These are phyloP conservation scores for Andricus grossulariae DNA, from an alignment of 1,140 invertebrate genomes.

Conservation along the genomic window DNA sequence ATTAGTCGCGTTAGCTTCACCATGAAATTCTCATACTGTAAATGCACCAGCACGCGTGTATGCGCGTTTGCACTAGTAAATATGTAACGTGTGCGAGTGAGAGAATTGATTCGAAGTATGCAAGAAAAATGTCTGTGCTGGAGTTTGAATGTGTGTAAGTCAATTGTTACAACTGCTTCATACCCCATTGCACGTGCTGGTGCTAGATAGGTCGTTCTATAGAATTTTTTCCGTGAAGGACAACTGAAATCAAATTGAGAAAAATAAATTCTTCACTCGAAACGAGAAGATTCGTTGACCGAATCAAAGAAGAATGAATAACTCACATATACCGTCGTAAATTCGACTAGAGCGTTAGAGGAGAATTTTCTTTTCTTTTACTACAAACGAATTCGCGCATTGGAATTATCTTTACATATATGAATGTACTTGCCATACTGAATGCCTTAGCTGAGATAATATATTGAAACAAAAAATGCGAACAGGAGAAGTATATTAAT, in stretches of 20 bases:
- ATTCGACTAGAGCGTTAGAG: conserved; percentile 22
- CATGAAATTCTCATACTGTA: conserved; percentile 4
- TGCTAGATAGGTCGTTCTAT: conserved; percentile 30
- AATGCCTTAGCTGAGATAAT: conserved; percentile 67
- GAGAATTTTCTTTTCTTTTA: conserved; percentile 12
- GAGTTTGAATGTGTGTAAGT: conserved; percentile 34
- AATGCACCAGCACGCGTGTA: conserved; percentile 21
- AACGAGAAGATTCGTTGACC: conserved; percentile 11
- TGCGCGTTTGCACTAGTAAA: conserved; percentile 6
- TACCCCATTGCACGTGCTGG: conserved; percentile 28
- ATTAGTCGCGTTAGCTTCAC: conserved; percentile 30
- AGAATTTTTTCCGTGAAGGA: conserved; percentile 28
- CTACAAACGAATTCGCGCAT: conserved; percentile 26
- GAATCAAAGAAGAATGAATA: conserved; percentile 18
- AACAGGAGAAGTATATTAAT: conserved; percentile 48
- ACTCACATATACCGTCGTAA: neutral
- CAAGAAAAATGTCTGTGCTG: conserved; percentile 31
- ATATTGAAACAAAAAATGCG: conserved; percentile 58
- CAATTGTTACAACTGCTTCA: conserved; percentile 29
- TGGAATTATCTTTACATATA: conserved; percentile 30
- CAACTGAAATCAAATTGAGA: conserved; percentile 22
- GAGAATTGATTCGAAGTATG: conserved; percentile 14
- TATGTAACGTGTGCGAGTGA: neutral
- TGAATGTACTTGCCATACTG: conserved; percentile 62
- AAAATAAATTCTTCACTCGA: conserved; percentile 12